Evolutionary conservation across 2,113 vertebrate genomes (phyloP).

Genomic region (Corythornis madagascariensis): DNA sequence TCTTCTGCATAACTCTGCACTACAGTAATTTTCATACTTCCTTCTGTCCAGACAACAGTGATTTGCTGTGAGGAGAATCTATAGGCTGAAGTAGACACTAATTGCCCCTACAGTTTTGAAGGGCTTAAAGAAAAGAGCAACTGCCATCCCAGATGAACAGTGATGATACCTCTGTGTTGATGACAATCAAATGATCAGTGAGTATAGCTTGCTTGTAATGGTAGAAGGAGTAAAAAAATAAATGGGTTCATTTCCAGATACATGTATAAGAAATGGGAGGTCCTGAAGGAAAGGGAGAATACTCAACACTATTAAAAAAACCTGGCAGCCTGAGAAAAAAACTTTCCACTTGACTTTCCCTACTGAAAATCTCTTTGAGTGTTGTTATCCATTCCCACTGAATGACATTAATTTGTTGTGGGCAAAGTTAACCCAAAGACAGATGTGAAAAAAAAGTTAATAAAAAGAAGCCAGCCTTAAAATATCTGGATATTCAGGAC

Average conservation of each 20-base stretch:
- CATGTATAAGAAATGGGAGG: neutral
- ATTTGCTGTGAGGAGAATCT: neutral
- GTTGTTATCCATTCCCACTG: neutral
- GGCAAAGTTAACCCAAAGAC: neutral
- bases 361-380: neutral
- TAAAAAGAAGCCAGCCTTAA: neutral
- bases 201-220: neutral
- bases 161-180: neutral
- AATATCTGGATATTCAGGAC: neutral
- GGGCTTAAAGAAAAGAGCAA: neutral
- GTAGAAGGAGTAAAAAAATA: neutral
- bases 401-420: neutral
- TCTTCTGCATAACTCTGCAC: neutral
- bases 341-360: slow-evolving; percentile 8
- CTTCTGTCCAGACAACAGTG: neutral
- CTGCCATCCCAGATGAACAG: neutral
- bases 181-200: neutral
- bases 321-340: neutral
- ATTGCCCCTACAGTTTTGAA: neutral
- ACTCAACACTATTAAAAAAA: neutral
- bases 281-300: neutral
- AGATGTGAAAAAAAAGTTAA: neutral
- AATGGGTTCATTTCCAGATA: neutral
- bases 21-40: neutral
- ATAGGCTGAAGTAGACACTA: neutral